Evolutionary conservation across 1,140 invertebrate genomes (phyloP), one percentile per base, ranked within the genome.

Genomic region (Maniola jurtina): DNA sequence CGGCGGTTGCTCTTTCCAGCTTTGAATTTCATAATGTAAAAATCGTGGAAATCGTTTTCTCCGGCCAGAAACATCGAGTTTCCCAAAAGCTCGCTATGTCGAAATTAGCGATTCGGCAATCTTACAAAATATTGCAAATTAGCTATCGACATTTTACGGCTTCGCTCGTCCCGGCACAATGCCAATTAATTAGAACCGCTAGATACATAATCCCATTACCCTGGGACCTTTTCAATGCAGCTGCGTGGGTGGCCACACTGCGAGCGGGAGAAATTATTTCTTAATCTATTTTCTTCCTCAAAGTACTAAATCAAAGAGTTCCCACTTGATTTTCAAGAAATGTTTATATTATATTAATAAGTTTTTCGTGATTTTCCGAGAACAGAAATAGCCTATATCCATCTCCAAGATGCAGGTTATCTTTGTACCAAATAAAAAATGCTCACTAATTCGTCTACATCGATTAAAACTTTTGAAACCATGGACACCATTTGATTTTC

Each of bases 161-260:
- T 72, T 72, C 61, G 58, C 62, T 60, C 38, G 57, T 52, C 33
- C 55, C 50, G 45, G 50, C 58, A 71, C 69, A 66, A 64, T 67
- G 72, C 59, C 70, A 75, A 75, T 75, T 77, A 72, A 75, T 76
- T 76, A 71, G 63, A 60, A 72, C 45, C 67, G 63, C 60, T 71
- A 66, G 71, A 65, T 72, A 72, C 70, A 70, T 77, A 75, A 75
- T 75, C 72, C 66, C 61, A 69, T 72, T 75, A 66, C 63, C 64
- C 61, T 14, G 57, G 63, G 64, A 66, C 66, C 72, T 61, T 68
- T 69, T 55, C 54, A 64, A 47, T 64, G 58, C 68, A 61, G 60
- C 33, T 10, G 13, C 38, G 34, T 42, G 36, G 35, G 15, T n/a
- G 60, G 60, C 36, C 11, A 4, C 13, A 59, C n/a, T 66, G 60